These are phyloP conservation scores for Zingel zingel DNA, from an alignment of 2,113 vertebrate species.

Conservation along the genomic window DNA sequence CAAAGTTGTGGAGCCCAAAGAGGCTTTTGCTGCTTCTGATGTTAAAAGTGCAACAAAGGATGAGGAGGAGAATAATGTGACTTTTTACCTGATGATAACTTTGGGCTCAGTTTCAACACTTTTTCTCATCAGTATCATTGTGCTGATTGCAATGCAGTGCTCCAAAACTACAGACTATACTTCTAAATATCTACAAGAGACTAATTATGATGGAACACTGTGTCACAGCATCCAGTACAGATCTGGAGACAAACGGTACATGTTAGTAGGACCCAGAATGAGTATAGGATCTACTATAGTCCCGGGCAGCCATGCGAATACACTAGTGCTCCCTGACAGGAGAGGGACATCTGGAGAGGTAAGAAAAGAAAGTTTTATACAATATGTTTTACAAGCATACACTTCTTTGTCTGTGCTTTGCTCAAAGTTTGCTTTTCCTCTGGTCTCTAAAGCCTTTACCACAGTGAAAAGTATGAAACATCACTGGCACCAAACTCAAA, in stretches of 20 bases:
- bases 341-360: constrained; percentile 59
- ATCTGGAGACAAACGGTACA: constrained; percentile 74
- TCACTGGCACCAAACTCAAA: background rate
- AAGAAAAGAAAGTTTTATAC: constrained; percentile 20
- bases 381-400: background rate
- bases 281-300: constrained; percentile 78
- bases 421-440: background rate
- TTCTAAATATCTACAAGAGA: no score
- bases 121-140: no score
- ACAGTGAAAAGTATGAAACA: background rate
- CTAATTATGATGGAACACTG: no score
- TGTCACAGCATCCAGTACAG: no score
- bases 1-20: no score
- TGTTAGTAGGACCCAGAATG: constrained; percentile 82
- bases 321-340: constrained; percentile 73
- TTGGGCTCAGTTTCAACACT: no score
- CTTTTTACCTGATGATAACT: no score
- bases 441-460: background rate
- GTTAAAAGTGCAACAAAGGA: no score
- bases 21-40: no score
- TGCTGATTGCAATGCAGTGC: no score
- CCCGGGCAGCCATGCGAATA: constrained; percentile 74
- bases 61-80: no score
- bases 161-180: no score
- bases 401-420: background rate